These are phyloP conservation scores for Neogobius melanostomus DNA, from an alignment of 2,113 vertebrate species.

Conservation along the genomic window DNA sequence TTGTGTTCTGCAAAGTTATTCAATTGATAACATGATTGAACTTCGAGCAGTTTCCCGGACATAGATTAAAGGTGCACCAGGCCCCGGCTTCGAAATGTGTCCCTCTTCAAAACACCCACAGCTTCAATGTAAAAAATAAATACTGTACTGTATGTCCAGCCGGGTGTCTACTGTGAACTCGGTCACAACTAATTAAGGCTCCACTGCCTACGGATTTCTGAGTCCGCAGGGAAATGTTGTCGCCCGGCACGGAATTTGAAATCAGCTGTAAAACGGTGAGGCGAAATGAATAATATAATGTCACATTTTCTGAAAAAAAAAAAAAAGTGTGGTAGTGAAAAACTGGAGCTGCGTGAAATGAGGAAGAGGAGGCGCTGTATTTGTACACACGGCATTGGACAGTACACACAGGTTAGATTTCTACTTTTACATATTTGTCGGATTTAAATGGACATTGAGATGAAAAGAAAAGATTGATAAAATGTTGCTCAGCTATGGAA, in stretches of 20 bases:
- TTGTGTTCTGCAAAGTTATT: constrained; percentile 52
- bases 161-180: background rate
- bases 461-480: too few relatives aligned
- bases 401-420: background rate
- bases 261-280: background rate
- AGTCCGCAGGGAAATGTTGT: constrained; percentile 4
- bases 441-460: background rate
- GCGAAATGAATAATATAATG: background rate
- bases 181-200: constrained; percentile 12
- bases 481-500: too few relatives aligned
- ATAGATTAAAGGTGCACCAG: constrained; percentile 57
- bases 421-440: background rate
- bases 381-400: too few relatives aligned
- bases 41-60: constrained; percentile 31
- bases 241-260: background rate
- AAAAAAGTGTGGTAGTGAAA: background rate
- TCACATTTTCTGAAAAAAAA: background rate
- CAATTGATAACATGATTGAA: constrained; percentile 40
- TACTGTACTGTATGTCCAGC: background rate
- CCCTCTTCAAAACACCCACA: constrained; percentile 37
- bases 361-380: background rate
- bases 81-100: constrained; percentile 25
- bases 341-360: background rate
- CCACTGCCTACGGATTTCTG: background rate
- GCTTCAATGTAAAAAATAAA: constrained; percentile 2